These are phyloP conservation scores for Zenarchopterus dispar DNA, from an alignment of 2,797 vertebrate species.

Conservation along the genomic window DNA sequence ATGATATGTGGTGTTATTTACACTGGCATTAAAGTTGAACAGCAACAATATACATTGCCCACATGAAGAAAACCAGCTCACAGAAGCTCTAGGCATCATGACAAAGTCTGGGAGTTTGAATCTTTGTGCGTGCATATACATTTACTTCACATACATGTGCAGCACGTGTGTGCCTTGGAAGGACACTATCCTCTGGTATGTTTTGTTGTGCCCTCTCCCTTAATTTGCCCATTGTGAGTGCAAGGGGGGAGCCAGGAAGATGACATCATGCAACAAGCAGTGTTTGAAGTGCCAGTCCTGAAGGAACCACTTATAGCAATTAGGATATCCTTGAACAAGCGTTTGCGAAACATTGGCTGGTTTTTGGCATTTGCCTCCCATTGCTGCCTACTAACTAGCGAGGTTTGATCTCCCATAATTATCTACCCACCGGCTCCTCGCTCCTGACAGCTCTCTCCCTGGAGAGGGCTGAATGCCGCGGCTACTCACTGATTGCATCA, in stretches of 20 bases:
- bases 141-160: not conserved
- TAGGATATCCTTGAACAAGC: slow-evolving; percentile 99
- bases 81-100: not conserved
- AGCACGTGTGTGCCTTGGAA: slow-evolving; percentile 27
- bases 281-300: slow-evolving; percentile 93
- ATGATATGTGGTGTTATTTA: slow-evolving; percentile 28
- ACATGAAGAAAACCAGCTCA: not conserved
- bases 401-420: slow-evolving; percentile 97
- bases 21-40: slow-evolving; percentile 20
- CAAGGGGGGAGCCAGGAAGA: slow-evolving; percentile 84
- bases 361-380: slow-evolving; percentile 89
- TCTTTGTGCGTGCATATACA: slow-evolving; percentile 4
- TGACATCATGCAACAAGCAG: slow-evolving; percentile 92
- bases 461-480: slow-evolving; percentile 83
- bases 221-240: slow-evolving; percentile 89
- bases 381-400: slow-evolving; percentile 90
- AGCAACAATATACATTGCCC: not conserved
- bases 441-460: slow-evolving; percentile 89
- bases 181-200: slow-evolving; percentile 74
- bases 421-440: slow-evolving; percentile 89
- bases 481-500: slow-evolving; percentile 87
- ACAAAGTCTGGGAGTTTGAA: not conserved
- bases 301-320: slow-evolving; percentile 99
- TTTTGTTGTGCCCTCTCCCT: slow-evolving; percentile 77
- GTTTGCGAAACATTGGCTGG: slow-evolving; percentile 95